Conservation (phyloP, 2,888 invertebrate genomes). For the Bimastos eiseni region DNA sequence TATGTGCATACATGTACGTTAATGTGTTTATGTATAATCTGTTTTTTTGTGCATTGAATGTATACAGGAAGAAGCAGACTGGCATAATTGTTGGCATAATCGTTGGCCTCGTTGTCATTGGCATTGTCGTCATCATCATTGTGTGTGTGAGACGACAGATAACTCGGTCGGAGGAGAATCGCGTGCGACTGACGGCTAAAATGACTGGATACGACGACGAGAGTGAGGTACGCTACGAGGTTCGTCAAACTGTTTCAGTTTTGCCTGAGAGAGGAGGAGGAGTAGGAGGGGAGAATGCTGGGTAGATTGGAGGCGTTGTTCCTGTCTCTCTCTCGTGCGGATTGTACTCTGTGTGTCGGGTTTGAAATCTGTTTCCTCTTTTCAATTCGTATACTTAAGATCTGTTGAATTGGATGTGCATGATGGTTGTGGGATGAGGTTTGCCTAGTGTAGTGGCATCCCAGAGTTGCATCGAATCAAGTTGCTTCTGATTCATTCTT, state of each 20-base stretch:
- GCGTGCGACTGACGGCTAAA: conserved; percentile 84
- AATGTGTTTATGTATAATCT: not conserved
- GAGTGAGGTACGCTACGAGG: conserved; percentile 50
- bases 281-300: not conserved
- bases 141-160: conserved; percentile 72
- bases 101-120: conserved; percentile 63
- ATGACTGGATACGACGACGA: conserved; percentile 83
- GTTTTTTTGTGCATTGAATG: too few species aligned
- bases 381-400: not conserved
- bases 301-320: not conserved
- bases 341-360: not conserved
- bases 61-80: conserved; percentile 22
- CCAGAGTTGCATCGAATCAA: not conserved
- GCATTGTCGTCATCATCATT: conserved; percentile 52
- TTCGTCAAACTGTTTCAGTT: conserved; percentile 20
- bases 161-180: conserved; percentile 84
- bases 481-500: not conserved
- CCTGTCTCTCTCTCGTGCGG: not conserved
- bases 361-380: conserved; percentile 1
- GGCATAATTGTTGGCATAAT: conserved; percentile 60
- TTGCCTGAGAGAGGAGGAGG: not conserved
- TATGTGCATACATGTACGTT: not conserved
- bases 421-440: not conserved
- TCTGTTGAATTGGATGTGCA: not conserved
- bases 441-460: not conserved